Percentiles rank a stretch among this genome's conserved stretches.
These are phyloP conservation scores for Sebastes elongatus DNA, from an alignment of 2,797 vertebrate genomes.

Conservation along the genomic window DNA sequence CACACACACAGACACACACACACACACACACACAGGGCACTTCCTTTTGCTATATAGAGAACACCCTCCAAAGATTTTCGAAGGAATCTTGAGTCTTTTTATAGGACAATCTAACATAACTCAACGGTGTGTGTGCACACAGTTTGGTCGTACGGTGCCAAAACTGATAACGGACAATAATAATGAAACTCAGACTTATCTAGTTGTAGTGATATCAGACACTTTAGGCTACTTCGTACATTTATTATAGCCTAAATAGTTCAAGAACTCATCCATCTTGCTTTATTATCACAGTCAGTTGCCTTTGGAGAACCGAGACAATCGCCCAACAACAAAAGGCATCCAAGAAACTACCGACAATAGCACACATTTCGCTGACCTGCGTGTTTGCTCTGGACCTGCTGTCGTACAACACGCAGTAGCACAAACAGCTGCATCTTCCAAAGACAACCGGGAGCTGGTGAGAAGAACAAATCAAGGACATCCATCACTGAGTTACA, in stretches of 20 bases:
- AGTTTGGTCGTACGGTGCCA: background rate
- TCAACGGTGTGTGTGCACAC: constrained; percentile 3
- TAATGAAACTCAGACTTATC: background rate
- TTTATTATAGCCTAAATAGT: background rate
- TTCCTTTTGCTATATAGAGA: constrained; percentile 33
- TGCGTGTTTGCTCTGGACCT: constrained; percentile 53
- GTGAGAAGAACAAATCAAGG: constrained; percentile 45
- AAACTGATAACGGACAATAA: background rate
- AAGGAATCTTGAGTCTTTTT: constrained; percentile 58
- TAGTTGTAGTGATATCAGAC: background rate
- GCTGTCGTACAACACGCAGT: constrained; percentile 4
- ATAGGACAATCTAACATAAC: constrained; percentile 36
- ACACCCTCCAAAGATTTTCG: constrained; percentile 45
- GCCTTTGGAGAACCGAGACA: background rate
- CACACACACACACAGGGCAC: constrained; percentile 13
- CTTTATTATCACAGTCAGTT: background rate
- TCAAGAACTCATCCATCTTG: background rate
- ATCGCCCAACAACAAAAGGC: background rate
- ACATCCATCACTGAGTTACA: constrained; percentile 34
- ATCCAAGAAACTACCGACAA: background rate
- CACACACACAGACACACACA: constrained; percentile 10
- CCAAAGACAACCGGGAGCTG: constrained; percentile 47
- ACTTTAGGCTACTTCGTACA: background rate
- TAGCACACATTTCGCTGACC: constrained; percentile 18
- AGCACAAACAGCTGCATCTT: constrained; percentile 32